Base-by-base conservation (phyloP, 2,113 vertebrate species). In the Pardalotus punctatus region DNA sequence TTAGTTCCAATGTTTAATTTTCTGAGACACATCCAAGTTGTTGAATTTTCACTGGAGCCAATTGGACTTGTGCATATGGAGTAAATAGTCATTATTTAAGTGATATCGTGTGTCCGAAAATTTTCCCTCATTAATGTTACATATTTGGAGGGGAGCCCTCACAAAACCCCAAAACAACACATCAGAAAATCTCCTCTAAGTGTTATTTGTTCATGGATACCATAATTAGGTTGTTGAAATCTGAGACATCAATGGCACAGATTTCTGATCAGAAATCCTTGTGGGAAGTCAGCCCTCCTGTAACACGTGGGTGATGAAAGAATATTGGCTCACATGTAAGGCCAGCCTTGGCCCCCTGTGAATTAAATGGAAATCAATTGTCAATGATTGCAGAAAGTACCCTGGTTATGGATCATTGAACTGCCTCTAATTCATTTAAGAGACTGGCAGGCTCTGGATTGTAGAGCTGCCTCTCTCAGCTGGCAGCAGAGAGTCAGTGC, bases 381-480 rank as follows among this genome's bases (percentile, higher is more conserved):
- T 47, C 95, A 62, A 2, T 86, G 90, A 90, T 14, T 88, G 81
- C 60, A 91, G 90, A 92, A 91, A 89, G 57, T 31, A 36, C 36
- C 43, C n/a, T 77, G 74, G 64, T 38, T 96, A 58, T 54, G 91
- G 83, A 89, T 95, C 93, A 57, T 14, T 81, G 94, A 94, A 57
- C 67, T 81, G 85, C 22, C 80, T 90, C 83, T 89, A 80, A 94
- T 89, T 85, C 92, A 91, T 97, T 94, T 79, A 81, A 72, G 60
- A 87, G 86, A 58, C 48, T 94, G 91, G 73, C 93, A 91, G 47
- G 43, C 65, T 93, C 88, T 62, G 79, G 54, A 12, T 51, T 70
- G 23, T 35, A 57, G 42, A 79, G 57, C 64, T 83, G 86, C 50
- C 67, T 94, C 67, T 94, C 56, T 90, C 56, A 73, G 71, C 81